Base-by-base conservation (phyloP, 2,113 vertebrate genomes). In the Fulmarus glacialis region DNA sequence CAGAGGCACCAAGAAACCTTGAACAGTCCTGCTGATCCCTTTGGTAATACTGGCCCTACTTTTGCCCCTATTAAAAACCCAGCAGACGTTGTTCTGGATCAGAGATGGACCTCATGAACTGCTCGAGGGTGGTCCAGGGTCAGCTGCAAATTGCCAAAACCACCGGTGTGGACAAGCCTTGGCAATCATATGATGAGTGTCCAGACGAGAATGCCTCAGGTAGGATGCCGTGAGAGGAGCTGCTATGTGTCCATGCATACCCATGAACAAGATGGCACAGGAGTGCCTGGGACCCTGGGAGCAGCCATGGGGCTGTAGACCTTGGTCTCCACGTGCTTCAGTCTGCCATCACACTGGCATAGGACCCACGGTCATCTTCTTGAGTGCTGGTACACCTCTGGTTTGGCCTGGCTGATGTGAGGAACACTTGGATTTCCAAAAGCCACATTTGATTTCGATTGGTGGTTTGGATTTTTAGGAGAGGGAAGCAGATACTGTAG, bases 191-290 rank as follows among this genome's bases (percentile, higher is more conserved):
- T 8, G 40, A 1, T 40, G 23, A 15, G 23, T 34, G 74, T 42
- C 45, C 52, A 30, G 79, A 30, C 82, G 32, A n/a, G n/a, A 27
- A n/a, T 13, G 20, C 55, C 17, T 67, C 68, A 71, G 22, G 60
- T 7, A 43, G 58, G 56, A 27, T 26, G 62, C 27, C 32, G 3
- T 6, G 38, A 45, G 62, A 75, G 67, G 32, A 81, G 43, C 58
- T 5, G 4, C 58, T 58, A 2, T 21, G 52, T 53, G 59, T 9
- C 43, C 21, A 0, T 9, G 22, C 6, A 2, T 23, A 15, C 38
- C 43, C 60, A 32, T 7, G 45, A 40, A 8, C 38, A 82, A 52
- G 36, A 27, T 0, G 11, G 21, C 26, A 22, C 3, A 20, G 64
- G 19, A 14, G 22, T 26, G 15, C 34, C 27, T 60, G 55, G 36